Percentiles rank a stretch among this genome's conserved stretches.
phyloP scores from a whole-genome alignment of 2,797 vertebrate species.

The Sphaeramia orbicularis region DNA sequence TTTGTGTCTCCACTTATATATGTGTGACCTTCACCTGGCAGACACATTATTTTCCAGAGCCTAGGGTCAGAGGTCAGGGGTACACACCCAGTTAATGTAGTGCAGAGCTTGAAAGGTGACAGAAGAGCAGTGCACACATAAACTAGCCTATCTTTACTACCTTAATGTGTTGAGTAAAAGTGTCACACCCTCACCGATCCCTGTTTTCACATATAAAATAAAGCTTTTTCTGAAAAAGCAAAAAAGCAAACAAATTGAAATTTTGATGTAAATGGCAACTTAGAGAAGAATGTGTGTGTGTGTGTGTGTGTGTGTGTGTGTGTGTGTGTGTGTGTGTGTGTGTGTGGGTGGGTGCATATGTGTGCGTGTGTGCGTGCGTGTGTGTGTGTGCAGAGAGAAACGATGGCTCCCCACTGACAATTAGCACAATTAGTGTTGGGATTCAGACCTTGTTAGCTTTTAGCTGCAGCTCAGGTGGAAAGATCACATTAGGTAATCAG shows the following conservation, averaged over 20 bases:
- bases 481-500: conserved; percentile 81
- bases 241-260: too few species aligned
- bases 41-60: conserved; percentile 22
- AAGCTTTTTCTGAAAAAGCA: neutral
- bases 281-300: neutral
- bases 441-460: conserved; percentile 75
- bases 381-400: neutral
- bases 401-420: conserved; percentile 54
- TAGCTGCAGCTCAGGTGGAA: conserved; percentile 79
- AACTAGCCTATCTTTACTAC: neutral
- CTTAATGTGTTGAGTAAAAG: neutral
- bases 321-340: conserved; percentile 5
- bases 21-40: conserved; percentile 24
- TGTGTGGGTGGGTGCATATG: neutral
- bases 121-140: neutral
- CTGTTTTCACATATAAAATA: neutral
- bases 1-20: conserved; percentile 3
- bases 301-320: conserved; percentile 7
- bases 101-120: conserved; percentile 4
- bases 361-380: neutral
- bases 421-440: conserved; percentile 72
- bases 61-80: conserved; percentile 26
- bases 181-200: neutral
- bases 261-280: too few species aligned
- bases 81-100: conserved; percentile 41